phyloP scores from a whole-genome alignment of 30 jellyfish, hydroid and myxozoan genomes.

The Chrysaora quinquecirrha region DNA sequence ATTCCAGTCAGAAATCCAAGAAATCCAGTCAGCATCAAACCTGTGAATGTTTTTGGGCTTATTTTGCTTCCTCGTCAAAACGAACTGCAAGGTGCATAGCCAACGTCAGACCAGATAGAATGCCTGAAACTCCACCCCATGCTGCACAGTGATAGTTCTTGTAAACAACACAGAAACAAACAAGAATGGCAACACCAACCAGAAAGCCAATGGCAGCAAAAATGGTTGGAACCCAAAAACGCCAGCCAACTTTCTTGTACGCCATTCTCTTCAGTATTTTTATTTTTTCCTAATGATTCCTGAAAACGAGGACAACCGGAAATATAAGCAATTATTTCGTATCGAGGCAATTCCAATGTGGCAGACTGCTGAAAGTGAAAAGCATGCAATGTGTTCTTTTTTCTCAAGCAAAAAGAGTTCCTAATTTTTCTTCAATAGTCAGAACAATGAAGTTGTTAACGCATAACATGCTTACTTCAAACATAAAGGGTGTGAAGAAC shows the following conservation, averaged over 20 bases:
- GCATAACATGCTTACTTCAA: conserved; percentile 93
- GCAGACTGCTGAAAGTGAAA: too few species aligned
- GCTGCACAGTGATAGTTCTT: conserved; percentile 69
- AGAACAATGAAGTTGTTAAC: conserved; percentile 90
- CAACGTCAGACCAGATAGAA: conserved; percentile 64
- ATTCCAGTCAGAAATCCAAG: conserved; percentile 69
- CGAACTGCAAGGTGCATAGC: conserved; percentile 78
- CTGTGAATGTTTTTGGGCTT: conserved; percentile 43
- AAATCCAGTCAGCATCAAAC: conserved; percentile 52
- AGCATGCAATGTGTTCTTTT: neutral
- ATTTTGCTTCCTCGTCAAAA: conserved; percentile 56
- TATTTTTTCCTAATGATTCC: too few species aligned
- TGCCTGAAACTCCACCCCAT: conserved; percentile 87
- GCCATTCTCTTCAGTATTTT: too few species aligned
- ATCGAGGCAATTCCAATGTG: too few species aligned
- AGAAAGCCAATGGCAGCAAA: conserved; percentile 72
- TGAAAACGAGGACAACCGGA: too few species aligned
- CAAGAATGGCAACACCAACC: conserved; percentile 54
- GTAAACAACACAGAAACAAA: conserved; percentile 59
- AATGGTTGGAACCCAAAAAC: conserved; percentile 64
- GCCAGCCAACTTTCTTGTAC: conserved; percentile 73
- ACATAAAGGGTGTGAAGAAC: conserved; percentile 90
- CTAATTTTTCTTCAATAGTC: neutral
- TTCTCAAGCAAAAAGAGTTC: neutral
- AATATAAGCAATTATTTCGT: too few species aligned